Evolutionary conservation across 2,113 vertebrate genomes (phyloP), one percentile per base, ranked within the genome.

Genomic region (Macheiramphus alcinus): DNA sequence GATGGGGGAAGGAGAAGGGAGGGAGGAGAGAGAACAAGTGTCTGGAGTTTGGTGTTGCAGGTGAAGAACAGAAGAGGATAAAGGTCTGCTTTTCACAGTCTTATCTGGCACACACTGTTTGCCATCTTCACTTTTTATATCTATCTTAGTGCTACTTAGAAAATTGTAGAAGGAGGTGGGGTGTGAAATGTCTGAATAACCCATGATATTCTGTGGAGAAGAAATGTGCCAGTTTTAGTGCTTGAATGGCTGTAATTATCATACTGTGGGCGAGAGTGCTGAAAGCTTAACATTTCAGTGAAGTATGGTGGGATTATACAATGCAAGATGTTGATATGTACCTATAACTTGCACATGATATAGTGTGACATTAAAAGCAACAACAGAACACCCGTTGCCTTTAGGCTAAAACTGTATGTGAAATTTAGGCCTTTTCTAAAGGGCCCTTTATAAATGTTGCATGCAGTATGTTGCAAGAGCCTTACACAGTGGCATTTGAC

Each of bases 251-350:
- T 95, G 73, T 95, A 95, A 96, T 97, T 97, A 97, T 48, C 93
- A 95, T 96, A 92, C 43, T 92, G 94, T 97, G 84, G 97, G 97
- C 67, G 96, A 90, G 65, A 93, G 97, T 96, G 94, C 94, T 97
- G 97, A 97, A 97, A 97, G 94, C 93, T 91, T 95, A 96, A 96
- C 93, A 96, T 97, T 97, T 97, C 66, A 85, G 83, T 73, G 74
- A 96, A 95, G 52, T 76, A 47, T 90, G 92, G 87, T 86, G 71
- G 90, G 83, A 91, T 97, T 96, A 94, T 91, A 94, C 91, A 95
- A 96, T 95, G 56, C 38, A 97, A 96, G 88, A 93, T 94, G 94
- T 90, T 95, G 95, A 87, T 92, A 36, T 18, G 74, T 83, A 96
- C 90, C 85, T 93, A 81, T 88, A 96, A 85, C 68, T 96, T 83